Conservation (phyloP, 2,797 vertebrate genomes). For the Silurus aristotelis region DNA sequence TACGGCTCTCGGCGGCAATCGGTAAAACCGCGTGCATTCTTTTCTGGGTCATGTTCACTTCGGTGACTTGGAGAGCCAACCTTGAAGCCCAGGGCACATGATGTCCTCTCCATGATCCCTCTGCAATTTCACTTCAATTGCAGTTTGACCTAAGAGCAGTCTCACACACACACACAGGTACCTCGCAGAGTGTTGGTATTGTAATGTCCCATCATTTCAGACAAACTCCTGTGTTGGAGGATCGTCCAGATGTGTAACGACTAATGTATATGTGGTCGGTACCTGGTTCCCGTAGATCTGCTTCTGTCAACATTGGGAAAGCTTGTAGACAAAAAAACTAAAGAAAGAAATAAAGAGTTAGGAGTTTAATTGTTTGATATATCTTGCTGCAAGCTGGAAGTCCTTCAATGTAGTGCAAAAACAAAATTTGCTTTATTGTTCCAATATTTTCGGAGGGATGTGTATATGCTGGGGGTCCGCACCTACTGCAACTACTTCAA, state of each 20-base stretch:
- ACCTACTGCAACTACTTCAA: background rate
- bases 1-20: conserved; percentile 22
- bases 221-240: background rate
- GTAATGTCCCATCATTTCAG: background rate
- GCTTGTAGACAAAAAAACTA: background rate
- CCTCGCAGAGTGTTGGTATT: background rate
- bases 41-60: conserved; percentile 47
- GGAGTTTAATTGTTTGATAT: background rate
- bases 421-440: background rate
- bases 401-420: background rate
- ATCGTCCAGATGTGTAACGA: background rate
- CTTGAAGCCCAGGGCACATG: conserved; percentile 46
- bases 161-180: background rate
- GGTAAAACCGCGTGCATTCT: conserved; percentile 31
- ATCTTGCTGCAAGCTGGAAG: background rate
- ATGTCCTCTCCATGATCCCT: conserved; percentile 6
- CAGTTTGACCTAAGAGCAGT: background rate
- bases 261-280: background rate
- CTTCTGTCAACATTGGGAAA: background rate
- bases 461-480: background rate
- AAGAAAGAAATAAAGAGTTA: background rate
- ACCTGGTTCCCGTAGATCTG: background rate
- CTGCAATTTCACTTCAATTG: background rate
- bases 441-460: too few relatives aligned
- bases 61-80: conserved; percentile 24